Evolutionary conservation across 2,113 vertebrate genomes (phyloP).

Genomic region (Gambusia affinis): DNA sequence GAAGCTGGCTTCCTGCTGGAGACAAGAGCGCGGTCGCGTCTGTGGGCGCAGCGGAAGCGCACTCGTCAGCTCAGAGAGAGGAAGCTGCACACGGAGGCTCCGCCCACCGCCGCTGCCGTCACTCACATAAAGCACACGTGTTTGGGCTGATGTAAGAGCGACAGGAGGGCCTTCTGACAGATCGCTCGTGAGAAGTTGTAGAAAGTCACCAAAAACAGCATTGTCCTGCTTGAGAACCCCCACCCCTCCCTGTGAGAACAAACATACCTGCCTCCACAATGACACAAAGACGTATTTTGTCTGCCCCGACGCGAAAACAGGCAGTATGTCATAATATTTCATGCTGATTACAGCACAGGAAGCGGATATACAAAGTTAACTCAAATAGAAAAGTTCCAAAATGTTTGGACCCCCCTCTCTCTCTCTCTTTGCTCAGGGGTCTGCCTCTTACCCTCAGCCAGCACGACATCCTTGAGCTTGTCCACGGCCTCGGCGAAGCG

Average conservation of each 20-base stretch:
- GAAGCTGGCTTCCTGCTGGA: constrained; percentile 70
- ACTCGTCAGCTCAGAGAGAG: constrained; percentile 56
- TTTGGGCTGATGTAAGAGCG: constrained; percentile 13
- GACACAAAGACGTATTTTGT: neutral
- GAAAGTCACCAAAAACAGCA: constrained; percentile 5
- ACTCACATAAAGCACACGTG: neutral
- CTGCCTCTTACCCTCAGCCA: constrained; percentile 82
- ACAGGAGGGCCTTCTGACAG: neutral
- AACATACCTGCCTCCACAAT: neutral
- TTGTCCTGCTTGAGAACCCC: constrained; percentile 28
- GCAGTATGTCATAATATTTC: neutral
- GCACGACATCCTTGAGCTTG: constrained; percentile 90
- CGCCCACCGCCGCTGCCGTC: constrained; percentile 4
- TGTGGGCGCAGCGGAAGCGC: constrained; percentile 50
- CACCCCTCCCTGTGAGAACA: neutral
- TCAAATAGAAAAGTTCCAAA: neutral
- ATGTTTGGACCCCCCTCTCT: constrained; percentile 6
- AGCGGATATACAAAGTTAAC: constrained; percentile 18
- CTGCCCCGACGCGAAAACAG: constrained; percentile 10
- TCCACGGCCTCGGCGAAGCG: constrained; percentile 92
- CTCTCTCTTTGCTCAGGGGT: neutral
- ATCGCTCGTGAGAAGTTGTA: constrained; percentile 13
- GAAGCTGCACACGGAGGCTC: constrained; percentile 50
- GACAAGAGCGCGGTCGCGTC: constrained; percentile 50
- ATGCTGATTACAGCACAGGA: neutral